A percentile compares a stretch with the other conserved stretches of the same genome.
These are phyloP conservation scores for Muraenolepis orangiensis DNA, from an alignment of 2,797 vertebrate species.

Conservation along the genomic window DNA sequence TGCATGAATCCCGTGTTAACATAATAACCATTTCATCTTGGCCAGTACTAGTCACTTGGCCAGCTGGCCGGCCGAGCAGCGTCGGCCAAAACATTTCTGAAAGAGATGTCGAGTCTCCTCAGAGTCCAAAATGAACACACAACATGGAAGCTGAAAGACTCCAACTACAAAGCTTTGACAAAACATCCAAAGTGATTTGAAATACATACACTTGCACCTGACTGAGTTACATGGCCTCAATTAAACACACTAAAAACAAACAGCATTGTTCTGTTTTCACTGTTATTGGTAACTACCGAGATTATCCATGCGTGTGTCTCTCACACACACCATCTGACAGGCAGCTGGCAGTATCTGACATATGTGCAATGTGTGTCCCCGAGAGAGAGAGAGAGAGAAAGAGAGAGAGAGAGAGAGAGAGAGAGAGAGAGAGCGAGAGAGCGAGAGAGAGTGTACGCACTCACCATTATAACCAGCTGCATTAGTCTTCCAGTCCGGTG, in stretches of 20 bases:
- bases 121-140: background rate
- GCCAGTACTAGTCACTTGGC: background rate
- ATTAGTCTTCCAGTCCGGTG: slow-evolving; percentile 98
- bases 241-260: background rate
- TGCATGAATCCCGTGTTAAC: background rate
- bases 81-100: background rate
- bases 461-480: slow-evolving; percentile 97
- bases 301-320: background rate
- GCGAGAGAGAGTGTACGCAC: too few species aligned
- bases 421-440: too few species aligned
- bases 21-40: background rate
- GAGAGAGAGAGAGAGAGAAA: too few species aligned
- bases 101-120: background rate
- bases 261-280: background rate
- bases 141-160: background rate
- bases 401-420: too few species aligned
- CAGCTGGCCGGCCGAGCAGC: background rate
- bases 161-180: background rate
- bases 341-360: slow-evolving; percentile 37
- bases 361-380: slow-evolving; percentile 30
- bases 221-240: background rate
- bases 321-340: slow-evolving; percentile 31
- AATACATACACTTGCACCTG: background rate
- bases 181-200: background rate
- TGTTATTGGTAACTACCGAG: background rate